These are phyloP conservation scores for Brienomyrus brachyistius DNA, from an alignment of 2,113 vertebrate species.

Conservation along the genomic window DNA sequence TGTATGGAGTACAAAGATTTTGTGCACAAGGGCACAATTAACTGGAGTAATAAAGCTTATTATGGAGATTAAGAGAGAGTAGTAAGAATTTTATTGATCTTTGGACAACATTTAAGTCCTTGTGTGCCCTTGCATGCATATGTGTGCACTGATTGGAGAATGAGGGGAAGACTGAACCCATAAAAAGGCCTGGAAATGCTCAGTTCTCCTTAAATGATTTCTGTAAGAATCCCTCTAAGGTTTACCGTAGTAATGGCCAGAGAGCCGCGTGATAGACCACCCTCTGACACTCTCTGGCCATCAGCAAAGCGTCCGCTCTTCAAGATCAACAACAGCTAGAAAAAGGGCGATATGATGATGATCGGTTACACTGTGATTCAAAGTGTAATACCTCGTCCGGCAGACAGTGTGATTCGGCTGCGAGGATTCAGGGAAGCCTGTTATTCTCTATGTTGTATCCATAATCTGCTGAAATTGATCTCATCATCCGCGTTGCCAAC, in stretches of 20 bases:
- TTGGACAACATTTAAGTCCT: conserved; percentile 12
- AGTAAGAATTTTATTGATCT: conserved; percentile 12
- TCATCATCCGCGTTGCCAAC: background rate
- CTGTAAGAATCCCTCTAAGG: background rate
- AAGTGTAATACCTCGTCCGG: background rate
- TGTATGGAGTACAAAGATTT: background rate
- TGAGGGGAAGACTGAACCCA: background rate
- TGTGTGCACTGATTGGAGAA: background rate
- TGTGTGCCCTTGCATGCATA: background rate
- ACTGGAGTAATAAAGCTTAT: conserved; percentile 10
- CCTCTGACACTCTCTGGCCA: background rate
- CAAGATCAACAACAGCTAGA: background rate
- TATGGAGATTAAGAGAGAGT: conserved; percentile 11
- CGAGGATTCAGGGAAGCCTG: background rate
- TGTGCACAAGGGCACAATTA: background rate
- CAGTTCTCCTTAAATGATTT: background rate
- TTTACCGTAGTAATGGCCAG: background rate
- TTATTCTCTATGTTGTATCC: background rate
- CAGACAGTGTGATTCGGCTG: background rate
- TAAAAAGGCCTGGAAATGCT: background rate
- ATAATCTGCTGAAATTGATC: background rate
- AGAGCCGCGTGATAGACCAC: background rate
- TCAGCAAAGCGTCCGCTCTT: background rate
- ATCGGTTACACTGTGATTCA: background rate
- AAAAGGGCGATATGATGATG: background rate